Percentiles rank a stretch among this genome's conserved stretches.
These are phyloP conservation scores for Leptobrachium leishanense DNA, from an alignment of 2,113 vertebrate species.

Conservation along the genomic window DNA sequence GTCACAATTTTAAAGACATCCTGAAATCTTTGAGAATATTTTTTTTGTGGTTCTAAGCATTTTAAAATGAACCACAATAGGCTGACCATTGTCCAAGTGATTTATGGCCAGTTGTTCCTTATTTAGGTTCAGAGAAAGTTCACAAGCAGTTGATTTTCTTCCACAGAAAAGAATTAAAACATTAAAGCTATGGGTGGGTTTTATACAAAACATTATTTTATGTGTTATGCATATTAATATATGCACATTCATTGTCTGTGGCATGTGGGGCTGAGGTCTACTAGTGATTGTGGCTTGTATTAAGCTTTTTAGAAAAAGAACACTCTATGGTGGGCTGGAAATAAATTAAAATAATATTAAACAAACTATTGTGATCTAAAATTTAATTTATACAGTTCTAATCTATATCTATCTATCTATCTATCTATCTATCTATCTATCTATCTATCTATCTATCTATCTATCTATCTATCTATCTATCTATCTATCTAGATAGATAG, in stretches of 20 bases:
- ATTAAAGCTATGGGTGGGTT: constrained; percentile 67
- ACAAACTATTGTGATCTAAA: too few species aligned
- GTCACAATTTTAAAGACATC: neutral
- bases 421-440: too few species aligned
- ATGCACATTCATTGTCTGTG: constrained; percentile 10
- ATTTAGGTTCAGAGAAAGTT: constrained; percentile 85
- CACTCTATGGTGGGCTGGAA: too few species aligned
- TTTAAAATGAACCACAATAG: constrained; percentile 80
- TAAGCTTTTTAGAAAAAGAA: too few species aligned
- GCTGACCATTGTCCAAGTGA: constrained; percentile 85
- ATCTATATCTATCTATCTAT: too few species aligned
- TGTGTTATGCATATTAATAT: constrained; percentile 3
- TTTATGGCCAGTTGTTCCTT: constrained; percentile 79
- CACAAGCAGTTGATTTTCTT: constrained; percentile 76
- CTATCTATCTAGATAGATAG: too few species aligned
- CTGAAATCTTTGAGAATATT: constrained; percentile 56
- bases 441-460: too few species aligned
- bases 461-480: too few species aligned
- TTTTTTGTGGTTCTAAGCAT: constrained; percentile 55
- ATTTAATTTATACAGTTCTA: neutral
- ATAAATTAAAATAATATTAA: too few species aligned
- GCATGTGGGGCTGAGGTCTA: neutral
- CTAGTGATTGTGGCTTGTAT: neutral
- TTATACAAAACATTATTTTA: constrained; percentile 49
- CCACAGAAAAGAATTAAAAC: constrained; percentile 71